Base-by-base conservation (phyloP, 2,888 invertebrate genomes). In the Meiosimyza decipiens region DNA sequence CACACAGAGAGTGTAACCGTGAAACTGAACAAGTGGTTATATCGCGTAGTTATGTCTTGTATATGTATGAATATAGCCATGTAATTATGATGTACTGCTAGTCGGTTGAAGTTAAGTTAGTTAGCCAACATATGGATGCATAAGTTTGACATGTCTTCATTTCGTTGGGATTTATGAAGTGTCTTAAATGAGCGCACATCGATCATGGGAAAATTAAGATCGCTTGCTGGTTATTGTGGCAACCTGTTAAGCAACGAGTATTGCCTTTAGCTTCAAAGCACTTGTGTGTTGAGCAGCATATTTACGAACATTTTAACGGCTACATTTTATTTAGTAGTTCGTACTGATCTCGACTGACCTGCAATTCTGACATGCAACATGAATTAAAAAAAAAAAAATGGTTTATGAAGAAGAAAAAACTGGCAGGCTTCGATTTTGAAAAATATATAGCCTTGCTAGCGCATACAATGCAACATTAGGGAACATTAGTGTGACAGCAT, bases 31-130 rank as follows among this genome's bases (percentile, higher is more conserved):
- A 65, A 51, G 52, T 28, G 22, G 2, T 51, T 65, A 13, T 65
- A 22, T 55, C 3, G 16, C n/a, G n/a, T 52, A 40, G 7, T 51
- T 65, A 49, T 49, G 15, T 18, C 12, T 65, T 65, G n/a, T 54
- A 52, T 54, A 52, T 65, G 22, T 2, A n/a, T 65, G 51, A 40
- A 40, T 66, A 40, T 66, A 55, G 52, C 66, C 52, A 52, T 52
- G 16, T 66, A 66, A 66, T 66, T 66, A 66, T 66, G 66, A 66
- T 66, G 66, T 54, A 66, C 54, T 33, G 66, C 66, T 52, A 54
- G 66, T 52, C 55, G 54, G 11, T 33, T 52, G 54, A 54, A 7
- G 54, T 18, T 54, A 15, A 5, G 40, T 40, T 40, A 40, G 9
- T 40, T 40, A 7, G 40, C 9, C 9, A 40, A 40, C 40, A 6